These are phyloP conservation scores for Drosophila ananassae DNA, from an alignment of 1,140 invertebrate genomes.

Conservation along the genomic window DNA sequence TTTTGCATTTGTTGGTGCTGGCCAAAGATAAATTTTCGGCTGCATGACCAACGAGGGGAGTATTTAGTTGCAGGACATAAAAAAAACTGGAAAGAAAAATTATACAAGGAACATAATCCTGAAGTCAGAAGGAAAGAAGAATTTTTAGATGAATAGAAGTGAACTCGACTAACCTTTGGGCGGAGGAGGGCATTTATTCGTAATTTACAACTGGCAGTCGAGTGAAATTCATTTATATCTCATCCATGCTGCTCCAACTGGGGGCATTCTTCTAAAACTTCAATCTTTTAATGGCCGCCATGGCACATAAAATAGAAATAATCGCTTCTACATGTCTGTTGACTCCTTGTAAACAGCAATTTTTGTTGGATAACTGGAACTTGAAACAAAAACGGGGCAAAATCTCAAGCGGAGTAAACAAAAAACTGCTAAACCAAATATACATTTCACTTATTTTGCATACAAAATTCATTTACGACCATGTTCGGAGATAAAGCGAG, in stretches of 20 bases:
- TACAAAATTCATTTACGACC: conserved; percentile 49
- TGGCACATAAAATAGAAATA: conserved; percentile 40
- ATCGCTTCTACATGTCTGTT: conserved; percentile 41
- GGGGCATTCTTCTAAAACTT: conserved; percentile 20
- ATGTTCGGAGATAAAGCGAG: conserved; percentile 40
- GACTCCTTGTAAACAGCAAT: conserved; percentile 52
- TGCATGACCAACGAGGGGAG: conserved; percentile 28
- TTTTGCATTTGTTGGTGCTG: conserved; percentile 66
- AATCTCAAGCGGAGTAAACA: conserved; percentile 21
- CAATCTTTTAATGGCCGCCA: conserved; percentile 42
- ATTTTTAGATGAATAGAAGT: conserved; percentile 10
- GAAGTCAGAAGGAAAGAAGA: background rate
- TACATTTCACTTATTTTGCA: conserved; percentile 54
- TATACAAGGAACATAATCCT: conserved; percentile 17
- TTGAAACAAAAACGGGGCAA: conserved; percentile 7
- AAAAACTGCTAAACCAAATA: conserved; percentile 37
- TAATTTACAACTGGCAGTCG: conserved; percentile 28
- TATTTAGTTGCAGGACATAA: conserved; percentile 14
- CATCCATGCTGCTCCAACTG: conserved; percentile 26
- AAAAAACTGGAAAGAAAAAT: conserved; percentile 10
- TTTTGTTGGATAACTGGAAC: conserved; percentile 35
- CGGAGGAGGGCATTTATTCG: conserved; percentile 14
- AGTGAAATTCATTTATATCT: conserved; percentile 40
- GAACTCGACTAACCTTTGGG: conserved; percentile 11
- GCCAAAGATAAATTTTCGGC: conserved; percentile 50